phyloP scores from a whole-genome alignment of 2,888 invertebrate species.

The Rhagium mordax region DNA sequence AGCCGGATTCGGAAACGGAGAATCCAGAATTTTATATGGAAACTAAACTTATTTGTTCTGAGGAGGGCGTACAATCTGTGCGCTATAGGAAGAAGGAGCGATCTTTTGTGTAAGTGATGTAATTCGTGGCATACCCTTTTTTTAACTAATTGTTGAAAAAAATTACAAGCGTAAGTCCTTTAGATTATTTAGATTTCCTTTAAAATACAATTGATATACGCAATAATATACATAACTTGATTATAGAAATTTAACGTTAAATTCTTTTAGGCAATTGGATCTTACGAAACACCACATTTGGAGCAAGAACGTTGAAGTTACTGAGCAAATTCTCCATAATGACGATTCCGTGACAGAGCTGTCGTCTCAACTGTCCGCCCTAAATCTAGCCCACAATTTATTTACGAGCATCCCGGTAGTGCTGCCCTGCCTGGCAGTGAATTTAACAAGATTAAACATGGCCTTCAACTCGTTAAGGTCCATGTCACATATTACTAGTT shows the following conservation, averaged over 20 bases:
- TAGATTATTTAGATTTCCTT: conserved; percentile 12
- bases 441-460: conserved; percentile 90
- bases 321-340: conserved; percentile 76
- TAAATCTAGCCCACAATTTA: conserved; percentile 93
- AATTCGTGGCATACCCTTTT: too few species aligned
- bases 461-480: conserved; percentile 87
- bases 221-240: too few species aligned
- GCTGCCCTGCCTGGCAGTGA: conserved; percentile 91
- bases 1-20: conserved; percentile 63
- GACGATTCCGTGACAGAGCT: conserved; percentile 74
- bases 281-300: conserved; percentile 85
- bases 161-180: conserved; percentile 63
- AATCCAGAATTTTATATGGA: conserved; percentile 64
- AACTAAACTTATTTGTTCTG: conserved; percentile 56
- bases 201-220: background rate
- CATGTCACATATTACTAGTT: conserved; percentile 91
- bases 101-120: conserved; percentile 62
- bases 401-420: conserved; percentile 91
- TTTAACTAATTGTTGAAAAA: too few species aligned
- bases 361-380: conserved; percentile 79
- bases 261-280: conserved; percentile 72
- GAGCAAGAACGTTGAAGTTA: conserved; percentile 79
- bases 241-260: too few species aligned
- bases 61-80: conserved; percentile 63
- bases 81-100: conserved; percentile 67